Percentiles rank a stretch among this genome's conserved stretches.
phyloP scores from a whole-genome alignment of 2,113 vertebrate genomes.

The Astur gentilis region DNA sequence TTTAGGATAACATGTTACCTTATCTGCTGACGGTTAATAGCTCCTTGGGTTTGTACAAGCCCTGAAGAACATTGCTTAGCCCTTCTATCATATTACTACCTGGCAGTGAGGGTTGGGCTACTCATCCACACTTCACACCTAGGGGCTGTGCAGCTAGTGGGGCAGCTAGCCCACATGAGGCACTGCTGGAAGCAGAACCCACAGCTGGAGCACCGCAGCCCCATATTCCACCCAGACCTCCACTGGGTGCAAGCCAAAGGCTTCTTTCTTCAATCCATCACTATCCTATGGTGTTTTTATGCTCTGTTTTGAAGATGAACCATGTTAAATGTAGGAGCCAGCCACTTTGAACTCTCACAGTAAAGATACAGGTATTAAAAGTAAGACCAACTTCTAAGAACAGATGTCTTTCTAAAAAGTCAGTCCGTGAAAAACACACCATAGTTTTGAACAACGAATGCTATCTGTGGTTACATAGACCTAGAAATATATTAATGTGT shows the following conservation, averaged over 20 bases:
- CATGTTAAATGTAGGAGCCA: background rate
- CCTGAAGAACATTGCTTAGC: background rate
- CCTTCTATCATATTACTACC: background rate
- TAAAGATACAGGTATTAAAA: background rate
- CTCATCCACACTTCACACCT: background rate
- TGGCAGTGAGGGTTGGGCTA: background rate
- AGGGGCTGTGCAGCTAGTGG: too few relatives aligned
- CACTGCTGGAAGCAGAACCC: background rate
- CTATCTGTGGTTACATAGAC: background rate
- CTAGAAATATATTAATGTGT: background rate
- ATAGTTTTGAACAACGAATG: background rate
- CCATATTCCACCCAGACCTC: background rate
- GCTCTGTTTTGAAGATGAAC: background rate
- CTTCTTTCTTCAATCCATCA: background rate
- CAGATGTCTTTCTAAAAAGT: background rate
- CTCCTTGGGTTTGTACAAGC: background rate
- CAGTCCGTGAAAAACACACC: background rate
- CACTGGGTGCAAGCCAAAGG: background rate
- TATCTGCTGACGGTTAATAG: background rate
- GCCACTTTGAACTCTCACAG: background rate
- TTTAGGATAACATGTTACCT: background rate
- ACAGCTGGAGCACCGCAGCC: accelerated
- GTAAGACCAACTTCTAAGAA: background rate
- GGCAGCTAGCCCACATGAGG: background rate
- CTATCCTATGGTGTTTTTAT: background rate